phyloP scores from a whole-genome alignment of 2,888 invertebrate species.

The Ophraella communa region DNA sequence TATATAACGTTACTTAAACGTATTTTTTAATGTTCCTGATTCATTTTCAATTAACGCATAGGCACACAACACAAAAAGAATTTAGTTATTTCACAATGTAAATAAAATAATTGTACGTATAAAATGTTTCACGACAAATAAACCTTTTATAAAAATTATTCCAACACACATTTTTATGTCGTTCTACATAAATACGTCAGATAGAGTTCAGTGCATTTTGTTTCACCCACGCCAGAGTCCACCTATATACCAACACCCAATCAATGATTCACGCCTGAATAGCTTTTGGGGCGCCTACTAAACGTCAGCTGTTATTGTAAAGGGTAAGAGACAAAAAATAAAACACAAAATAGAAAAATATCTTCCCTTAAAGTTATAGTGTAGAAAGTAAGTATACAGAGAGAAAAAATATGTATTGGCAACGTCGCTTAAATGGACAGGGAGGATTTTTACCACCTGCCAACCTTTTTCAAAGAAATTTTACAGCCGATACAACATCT shows the following conservation, averaged over 20 bases:
- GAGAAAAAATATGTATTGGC: not conserved
- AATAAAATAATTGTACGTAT: no score
- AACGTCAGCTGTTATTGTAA: conserved; percentile 37
- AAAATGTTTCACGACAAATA: no score
- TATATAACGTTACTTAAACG: no score
- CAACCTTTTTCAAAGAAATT: not conserved
- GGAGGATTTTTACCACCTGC: not conserved
- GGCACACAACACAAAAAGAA: no score
- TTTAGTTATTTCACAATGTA: no score
- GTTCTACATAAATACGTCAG: not conserved
- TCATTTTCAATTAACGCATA: not conserved
- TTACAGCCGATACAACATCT: not conserved
- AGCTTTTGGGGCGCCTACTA: conserved; percentile 34
- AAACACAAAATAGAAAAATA: not conserved
- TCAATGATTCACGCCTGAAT: conserved; percentile 36
- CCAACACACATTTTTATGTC: not conserved
- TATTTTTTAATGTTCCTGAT: no score
- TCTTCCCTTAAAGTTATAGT: not conserved
- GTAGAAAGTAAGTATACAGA: not conserved
- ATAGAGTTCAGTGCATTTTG: conserved; percentile 35
- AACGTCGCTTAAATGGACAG: not conserved
- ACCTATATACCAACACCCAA: conserved; percentile 30
- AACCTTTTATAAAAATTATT: no score
- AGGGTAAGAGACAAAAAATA: conserved; percentile 10
- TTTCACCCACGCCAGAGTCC: conserved; percentile 36